Evolutionary conservation across 2,888 invertebrate species (phyloP), one percentile per base, ranked within the genome.

Genomic region (Pachydiplax longipennis): DNA sequence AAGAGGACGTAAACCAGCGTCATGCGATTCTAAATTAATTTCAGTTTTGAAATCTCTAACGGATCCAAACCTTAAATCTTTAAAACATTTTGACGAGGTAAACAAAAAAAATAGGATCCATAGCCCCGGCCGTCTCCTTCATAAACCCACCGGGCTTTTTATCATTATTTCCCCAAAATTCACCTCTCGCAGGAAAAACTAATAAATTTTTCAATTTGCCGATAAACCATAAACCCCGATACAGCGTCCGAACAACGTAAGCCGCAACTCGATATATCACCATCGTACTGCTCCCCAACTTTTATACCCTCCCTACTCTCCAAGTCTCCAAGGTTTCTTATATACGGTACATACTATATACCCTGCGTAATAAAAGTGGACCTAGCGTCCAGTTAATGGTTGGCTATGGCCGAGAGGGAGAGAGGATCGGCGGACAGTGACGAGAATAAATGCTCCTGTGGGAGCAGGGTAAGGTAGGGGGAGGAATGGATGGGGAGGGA

Each of bases 371-470:
- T 61, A 87, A 87, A 87, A 61, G 53, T 53, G 87, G 87, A 87
- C 61, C 37, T 61, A 10, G 40, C 35, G 87, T 65, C 65, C 87
- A 61, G 87, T 87, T 87, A 87, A 87, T 87, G 87, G 87, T 61
- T 87, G 35, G 65, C 87, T 87, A 87, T 87, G 87, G 61, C 61
- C 61, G 65, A 22, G 37, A 35, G 40, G 35, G 37, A 61, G 61
- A 40, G 87, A n/a, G 87, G 87, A 65, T 37, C 37, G 37, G 37
- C 61, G 87, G 87, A 87, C 87, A 87, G 87, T 87, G 87, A 87
- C 87, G 87, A 87, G 87, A 87, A 87, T 87, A 87, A 87, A 87
- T 87, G 87, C 87, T 87, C 87, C 87, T 87, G 12, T 61, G 87
- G 87, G 87, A 87, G 37, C 35, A 65, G 87, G 87, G 37, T 61